Percentiles rank a stretch among this genome's conserved stretches.
phyloP scores from a whole-genome alignment of 2,888 invertebrate genomes.

The Cerastis leucographa region DNA sequence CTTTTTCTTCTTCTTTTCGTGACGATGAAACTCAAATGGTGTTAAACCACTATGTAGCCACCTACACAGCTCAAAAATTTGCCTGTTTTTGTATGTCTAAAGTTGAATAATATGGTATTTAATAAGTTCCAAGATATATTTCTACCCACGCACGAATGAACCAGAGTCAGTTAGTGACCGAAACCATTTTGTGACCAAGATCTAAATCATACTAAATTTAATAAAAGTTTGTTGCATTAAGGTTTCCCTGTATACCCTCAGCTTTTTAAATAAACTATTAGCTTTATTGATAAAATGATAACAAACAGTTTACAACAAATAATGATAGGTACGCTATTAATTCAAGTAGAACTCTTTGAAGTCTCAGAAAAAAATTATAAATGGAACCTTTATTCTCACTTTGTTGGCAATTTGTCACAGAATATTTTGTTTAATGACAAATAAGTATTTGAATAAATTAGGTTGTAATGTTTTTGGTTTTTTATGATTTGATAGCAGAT shows the following conservation, averaged over 20 bases:
- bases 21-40: too few species aligned
- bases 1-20: too few species aligned
- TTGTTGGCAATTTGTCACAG: neutral
- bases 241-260: constrained; percentile 46
- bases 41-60: too few species aligned
- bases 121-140: neutral
- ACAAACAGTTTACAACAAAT: constrained; percentile 5
- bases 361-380: neutral
- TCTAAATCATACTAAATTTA: neutral
- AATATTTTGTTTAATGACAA: too few species aligned
- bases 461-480: neutral
- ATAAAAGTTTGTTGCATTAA: constrained; percentile 9
- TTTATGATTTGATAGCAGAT: neutral
- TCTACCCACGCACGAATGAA: neutral
- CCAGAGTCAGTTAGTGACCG: neutral
- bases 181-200: constrained; percentile 22
- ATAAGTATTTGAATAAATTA: neutral
- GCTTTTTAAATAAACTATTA: constrained; percentile 41
- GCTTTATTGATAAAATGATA: constrained; percentile 11
- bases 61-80: too few species aligned
- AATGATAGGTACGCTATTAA: neutral
- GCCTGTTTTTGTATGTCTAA: too few species aligned
- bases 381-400: neutral
- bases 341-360: constrained; percentile 23
- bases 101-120: neutral